A percentile compares a stretch with the other conserved stretches of the same genome.
Evolutionary conservation across 1,140 invertebrate genomes (phyloP).

Genomic region (Drosophila sulfurigaster): DNA sequence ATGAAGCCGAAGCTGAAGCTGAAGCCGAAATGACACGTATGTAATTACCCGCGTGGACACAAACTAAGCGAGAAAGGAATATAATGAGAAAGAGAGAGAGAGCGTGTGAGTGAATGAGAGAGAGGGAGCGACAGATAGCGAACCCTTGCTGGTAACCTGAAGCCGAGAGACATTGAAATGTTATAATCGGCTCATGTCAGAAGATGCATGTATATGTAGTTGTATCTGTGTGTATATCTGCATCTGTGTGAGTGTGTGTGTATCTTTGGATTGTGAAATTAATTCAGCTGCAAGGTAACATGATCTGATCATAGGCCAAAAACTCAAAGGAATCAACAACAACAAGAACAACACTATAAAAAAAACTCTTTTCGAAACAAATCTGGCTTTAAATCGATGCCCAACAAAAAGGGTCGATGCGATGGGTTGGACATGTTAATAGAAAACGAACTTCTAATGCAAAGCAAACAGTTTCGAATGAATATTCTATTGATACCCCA

Average conservation of each 20-base stretch:
- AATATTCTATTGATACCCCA: background rate
- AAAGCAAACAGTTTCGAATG: background rate
- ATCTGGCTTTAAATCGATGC: constrained; percentile 52
- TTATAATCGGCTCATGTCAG: constrained; percentile 84
- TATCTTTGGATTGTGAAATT: constrained; percentile 49
- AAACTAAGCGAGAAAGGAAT: constrained; percentile 14
- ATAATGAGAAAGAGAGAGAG: constrained; percentile 1
- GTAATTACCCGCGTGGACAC: constrained; percentile 78
- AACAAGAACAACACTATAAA: constrained; percentile 29
- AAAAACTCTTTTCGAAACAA: constrained; percentile 55
- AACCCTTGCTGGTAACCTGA: constrained; percentile 47
- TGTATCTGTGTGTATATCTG: constrained; percentile 4
- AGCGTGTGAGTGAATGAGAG: background rate
- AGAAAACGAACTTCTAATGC: constrained; percentile 6
- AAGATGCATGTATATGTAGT: constrained; percentile 50
- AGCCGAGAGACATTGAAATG: constrained; percentile 82
- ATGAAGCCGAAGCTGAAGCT: constrained; percentile 67
- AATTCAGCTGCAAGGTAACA: constrained; percentile 80
- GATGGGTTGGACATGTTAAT: constrained; percentile 1
- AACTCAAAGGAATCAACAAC: constrained; percentile 14
- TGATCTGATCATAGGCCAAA: constrained; percentile 64
- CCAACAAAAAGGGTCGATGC: background rate
- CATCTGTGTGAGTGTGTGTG: background rate
- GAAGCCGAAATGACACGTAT: constrained; percentile 83
- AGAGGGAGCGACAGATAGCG: background rate